Conservation (phyloP, 1,140 invertebrate species). For the Argopecten irradians region DNA sequence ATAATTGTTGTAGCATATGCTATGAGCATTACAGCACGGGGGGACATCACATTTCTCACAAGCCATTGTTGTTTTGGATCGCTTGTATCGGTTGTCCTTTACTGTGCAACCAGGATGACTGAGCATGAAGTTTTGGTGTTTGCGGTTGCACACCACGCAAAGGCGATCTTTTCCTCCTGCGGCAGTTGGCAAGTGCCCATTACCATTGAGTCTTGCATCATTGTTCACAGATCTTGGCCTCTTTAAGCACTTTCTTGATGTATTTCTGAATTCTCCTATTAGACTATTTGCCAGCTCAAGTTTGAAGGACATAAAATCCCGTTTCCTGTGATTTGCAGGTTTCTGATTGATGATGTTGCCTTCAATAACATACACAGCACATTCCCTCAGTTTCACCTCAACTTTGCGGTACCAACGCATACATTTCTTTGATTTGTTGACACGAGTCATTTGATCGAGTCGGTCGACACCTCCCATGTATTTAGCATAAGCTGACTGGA, state of each 20-base stretch:
- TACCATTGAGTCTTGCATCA: no score
- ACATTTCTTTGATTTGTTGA: constrained; percentile 22
- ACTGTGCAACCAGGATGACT: constrained; percentile 28
- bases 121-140: constrained; percentile 24
- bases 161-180: constrained; percentile 21
- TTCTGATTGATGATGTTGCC: constrained; percentile 29
- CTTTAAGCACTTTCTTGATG: not conserved
- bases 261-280: not conserved
- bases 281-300: no score
- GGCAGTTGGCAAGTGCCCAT: constrained; percentile 1
- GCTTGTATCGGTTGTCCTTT: constrained; percentile 31
- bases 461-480: constrained; percentile 38
- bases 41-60: constrained; percentile 30
- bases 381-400: constrained; percentile 24
- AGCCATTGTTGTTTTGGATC: constrained; percentile 34
- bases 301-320: not conserved
- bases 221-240: not conserved
- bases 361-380: constrained; percentile 33
- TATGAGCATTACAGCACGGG: constrained; percentile 26
- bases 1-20: constrained; percentile 31
- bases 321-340: constrained; percentile 1
- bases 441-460: constrained; percentile 29
- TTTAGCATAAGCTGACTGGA: not conserved
- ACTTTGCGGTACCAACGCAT: constrained; percentile 36
- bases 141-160: constrained; percentile 40